These are phyloP conservation scores for Leucoraja ocellata DNA, from an alignment of 2,797 vertebrate species.

Conservation along the genomic window DNA sequence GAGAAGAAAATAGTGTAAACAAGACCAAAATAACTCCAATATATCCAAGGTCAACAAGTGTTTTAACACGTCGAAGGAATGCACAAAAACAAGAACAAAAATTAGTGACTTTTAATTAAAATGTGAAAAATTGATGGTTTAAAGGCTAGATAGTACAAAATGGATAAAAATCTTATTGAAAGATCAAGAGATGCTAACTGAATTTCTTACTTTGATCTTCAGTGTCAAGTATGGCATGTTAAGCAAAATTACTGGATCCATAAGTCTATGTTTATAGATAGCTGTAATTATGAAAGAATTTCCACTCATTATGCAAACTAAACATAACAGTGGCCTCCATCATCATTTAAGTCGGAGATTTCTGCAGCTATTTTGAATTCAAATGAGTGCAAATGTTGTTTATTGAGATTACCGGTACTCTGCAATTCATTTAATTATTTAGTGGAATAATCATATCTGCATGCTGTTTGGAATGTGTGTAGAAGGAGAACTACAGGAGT, in stretches of 20 bases:
- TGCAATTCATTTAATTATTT: neutral
- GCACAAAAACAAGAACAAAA: neutral
- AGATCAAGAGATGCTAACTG: neutral
- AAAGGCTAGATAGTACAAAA: too few species aligned
- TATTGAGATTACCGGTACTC: neutral
- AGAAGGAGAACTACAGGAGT: too few species aligned
- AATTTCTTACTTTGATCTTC: neutral
- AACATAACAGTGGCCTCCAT: neutral
- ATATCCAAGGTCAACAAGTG: neutral
- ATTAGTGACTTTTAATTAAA: too few species aligned
- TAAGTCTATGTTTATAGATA: neutral
- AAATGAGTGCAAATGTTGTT: neutral
- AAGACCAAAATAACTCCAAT: neutral
- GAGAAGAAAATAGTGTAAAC: neutral
- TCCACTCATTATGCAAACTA: neutral
- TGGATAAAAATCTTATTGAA: too few species aligned
- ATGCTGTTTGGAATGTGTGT: too few species aligned
- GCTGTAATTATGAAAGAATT: neutral
- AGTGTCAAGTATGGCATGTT: neutral
- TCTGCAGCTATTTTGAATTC: neutral
- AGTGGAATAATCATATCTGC: neutral
- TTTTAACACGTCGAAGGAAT: neutral
- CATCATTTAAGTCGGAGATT: neutral
- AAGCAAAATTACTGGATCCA: neutral
- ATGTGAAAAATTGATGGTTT: too few species aligned